These are phyloP conservation scores for Trinectes maculatus DNA, from an alignment of 2,113 vertebrate genomes.

Conservation along the genomic window DNA sequence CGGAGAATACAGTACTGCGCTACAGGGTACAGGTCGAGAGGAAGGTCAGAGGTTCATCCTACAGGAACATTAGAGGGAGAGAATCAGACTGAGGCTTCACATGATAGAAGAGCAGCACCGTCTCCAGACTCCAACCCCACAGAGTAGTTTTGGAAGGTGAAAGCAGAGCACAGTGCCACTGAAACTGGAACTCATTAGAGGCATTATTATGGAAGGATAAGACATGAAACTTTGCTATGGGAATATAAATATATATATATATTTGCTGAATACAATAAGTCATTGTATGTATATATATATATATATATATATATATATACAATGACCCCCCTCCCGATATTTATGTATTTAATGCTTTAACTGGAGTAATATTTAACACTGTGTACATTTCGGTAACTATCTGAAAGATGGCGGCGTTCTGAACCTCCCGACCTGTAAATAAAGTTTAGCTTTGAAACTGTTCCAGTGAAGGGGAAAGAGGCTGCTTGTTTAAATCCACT, in stretches of 20 bases:
- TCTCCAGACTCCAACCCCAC: neutral
- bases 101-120: neutral
- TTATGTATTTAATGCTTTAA: no score
- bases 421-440: neutral
- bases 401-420: neutral
- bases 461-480: slow-evolving; percentile 14
- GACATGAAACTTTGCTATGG: no score
- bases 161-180: neutral
- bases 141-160: neutral
- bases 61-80: neutral
- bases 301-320: no score
- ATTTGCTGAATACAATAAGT: no score
- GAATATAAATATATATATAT: no score
- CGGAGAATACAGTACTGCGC: neutral
- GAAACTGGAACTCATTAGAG: no score
- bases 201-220: no score
- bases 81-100: neutral
- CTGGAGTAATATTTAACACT: no score
- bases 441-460: slow-evolving; percentile 21
- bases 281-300: no score
- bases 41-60: neutral
- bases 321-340: no score
- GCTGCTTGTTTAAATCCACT: slow-evolving; percentile 58
- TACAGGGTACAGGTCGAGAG: no score
- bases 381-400: neutral